Evolutionary conservation across 2,797 vertebrate species (phyloP).

Genomic region (Pelochelys cantorii): DNA sequence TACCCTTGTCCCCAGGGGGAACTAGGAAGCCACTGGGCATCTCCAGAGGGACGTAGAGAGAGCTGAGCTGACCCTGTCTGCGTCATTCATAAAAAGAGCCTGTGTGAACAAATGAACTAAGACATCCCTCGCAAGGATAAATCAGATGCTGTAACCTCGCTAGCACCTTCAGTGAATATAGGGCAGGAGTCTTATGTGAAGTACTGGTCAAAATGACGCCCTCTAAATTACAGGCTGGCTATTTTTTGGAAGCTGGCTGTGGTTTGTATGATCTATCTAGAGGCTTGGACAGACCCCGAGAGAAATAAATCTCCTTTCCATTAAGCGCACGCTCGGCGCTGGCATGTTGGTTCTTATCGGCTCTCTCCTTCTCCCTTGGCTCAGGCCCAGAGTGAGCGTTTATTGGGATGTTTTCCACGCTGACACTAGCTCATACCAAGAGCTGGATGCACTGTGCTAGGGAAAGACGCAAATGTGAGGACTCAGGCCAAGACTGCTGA

Average conservation of each 20-base stretch:
- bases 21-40: not conserved
- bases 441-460: not conserved
- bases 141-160: constrained; percentile 70
- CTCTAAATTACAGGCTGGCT: constrained; percentile 79
- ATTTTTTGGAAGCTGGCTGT: constrained; percentile 42
- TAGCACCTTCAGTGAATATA: constrained; percentile 73
- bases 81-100: not conserved
- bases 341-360: constrained; percentile 78
- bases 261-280: constrained; percentile 77
- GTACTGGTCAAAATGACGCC: constrained; percentile 80
- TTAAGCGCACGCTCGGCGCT: constrained; percentile 75
- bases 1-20: not conserved
- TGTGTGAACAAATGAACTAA: not conserved
- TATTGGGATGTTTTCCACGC: constrained; percentile 48
- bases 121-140: constrained; percentile 62
- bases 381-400: constrained; percentile 64
- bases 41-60: not conserved
- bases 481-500: not conserved
- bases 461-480: fast-evolving
- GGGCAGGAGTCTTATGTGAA: constrained; percentile 79
- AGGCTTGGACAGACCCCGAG: constrained; percentile 79
- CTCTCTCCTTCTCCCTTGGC: not conserved
- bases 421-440: constrained; percentile 60
- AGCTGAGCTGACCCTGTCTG: not conserved
- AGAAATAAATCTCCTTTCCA: constrained; percentile 81